phyloP scores from a whole-genome alignment of 2,797 vertebrate genomes.

The Agapornis canus region DNA sequence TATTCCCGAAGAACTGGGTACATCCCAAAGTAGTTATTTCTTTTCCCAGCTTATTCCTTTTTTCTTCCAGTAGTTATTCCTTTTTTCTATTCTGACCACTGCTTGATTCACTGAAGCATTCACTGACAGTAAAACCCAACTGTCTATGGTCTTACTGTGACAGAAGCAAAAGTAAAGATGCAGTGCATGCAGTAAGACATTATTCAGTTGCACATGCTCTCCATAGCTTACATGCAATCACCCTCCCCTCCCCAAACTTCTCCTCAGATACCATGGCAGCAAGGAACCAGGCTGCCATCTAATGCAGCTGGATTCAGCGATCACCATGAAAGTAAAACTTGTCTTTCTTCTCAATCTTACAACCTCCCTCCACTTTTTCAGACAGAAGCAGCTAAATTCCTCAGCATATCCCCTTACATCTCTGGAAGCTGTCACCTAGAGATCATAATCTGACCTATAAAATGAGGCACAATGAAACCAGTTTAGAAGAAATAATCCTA shows the following conservation, averaged over 20 bases:
- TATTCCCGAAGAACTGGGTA: background rate
- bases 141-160: background rate
- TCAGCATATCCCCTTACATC: background rate
- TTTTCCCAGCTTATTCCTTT: background rate
- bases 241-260: background rate
- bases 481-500: background rate
- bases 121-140: background rate
- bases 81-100: background rate
- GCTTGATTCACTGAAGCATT: background rate
- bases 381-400: background rate
- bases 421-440: background rate
- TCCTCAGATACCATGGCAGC: background rate
- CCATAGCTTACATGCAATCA: background rate
- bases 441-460: background rate
- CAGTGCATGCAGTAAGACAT: background rate
- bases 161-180: background rate
- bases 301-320: background rate
- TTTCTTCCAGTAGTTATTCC: background rate
- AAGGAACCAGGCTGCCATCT: background rate
- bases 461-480: background rate
- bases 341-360: background rate
- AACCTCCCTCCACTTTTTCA: background rate
- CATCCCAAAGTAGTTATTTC: background rate
- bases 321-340: accelerated
- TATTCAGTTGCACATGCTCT: background rate